Conservation (phyloP, 2,113 vertebrate species). For the Pterocles gutturalis region DNA sequence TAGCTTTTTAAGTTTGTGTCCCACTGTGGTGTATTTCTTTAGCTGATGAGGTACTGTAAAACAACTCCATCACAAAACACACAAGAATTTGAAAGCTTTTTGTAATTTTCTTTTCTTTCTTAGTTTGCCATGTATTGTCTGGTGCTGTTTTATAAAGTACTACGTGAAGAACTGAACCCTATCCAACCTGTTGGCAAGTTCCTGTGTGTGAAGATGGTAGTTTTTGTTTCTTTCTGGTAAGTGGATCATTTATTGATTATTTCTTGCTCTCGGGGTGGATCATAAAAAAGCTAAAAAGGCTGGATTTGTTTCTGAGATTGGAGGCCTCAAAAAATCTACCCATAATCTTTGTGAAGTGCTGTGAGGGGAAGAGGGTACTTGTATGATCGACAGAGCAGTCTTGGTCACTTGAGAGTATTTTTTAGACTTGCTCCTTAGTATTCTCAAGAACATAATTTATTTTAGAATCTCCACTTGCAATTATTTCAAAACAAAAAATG, state of each 20-base stretch:
- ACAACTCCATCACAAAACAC: not conserved
- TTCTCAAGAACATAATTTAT: not conserved
- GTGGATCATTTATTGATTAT: not conserved
- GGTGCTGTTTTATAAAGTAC: slow-evolving; percentile 94
- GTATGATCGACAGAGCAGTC: not conserved
- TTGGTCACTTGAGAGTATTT: not conserved
- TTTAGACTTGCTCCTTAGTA: not conserved
- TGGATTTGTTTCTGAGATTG: not conserved
- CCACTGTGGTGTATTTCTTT: not conserved
- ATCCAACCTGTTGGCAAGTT: slow-evolving; percentile 97
- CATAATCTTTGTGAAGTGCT: not conserved
- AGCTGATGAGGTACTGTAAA: not conserved
- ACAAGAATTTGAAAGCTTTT: not conserved
- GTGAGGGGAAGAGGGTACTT: not conserved
- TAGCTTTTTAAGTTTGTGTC: not conserved
- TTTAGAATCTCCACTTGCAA: not conserved
- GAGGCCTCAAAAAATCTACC: not conserved
- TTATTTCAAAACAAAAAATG: not conserved
- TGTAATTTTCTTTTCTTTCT: not conserved
- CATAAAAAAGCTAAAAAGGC: not conserved
- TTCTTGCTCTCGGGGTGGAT: not conserved
- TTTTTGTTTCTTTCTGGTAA: slow-evolving; percentile 99
- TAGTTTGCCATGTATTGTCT: slow-evolving; percentile 99
- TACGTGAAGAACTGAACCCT: slow-evolving; percentile 92
- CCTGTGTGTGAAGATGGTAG: slow-evolving; percentile 97